Evolutionary conservation across 2,113 vertebrate genomes (phyloP), one percentile per base, ranked within the genome.

Genomic region (Campylomormyrus numenius): DNA sequence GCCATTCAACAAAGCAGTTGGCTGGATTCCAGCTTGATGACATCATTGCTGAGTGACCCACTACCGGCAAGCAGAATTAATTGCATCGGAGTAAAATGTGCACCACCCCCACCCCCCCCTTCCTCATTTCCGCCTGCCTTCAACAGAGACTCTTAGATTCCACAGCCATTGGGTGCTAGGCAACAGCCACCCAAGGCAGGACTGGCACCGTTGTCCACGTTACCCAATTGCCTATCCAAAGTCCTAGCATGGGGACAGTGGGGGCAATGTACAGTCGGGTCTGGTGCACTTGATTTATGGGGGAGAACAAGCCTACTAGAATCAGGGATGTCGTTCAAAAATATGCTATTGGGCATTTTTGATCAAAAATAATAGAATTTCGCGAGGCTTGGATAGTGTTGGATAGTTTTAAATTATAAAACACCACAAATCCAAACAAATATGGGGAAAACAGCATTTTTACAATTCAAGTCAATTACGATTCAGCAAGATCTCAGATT

Each of bases 141-240:
- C 87, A 58, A 53, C 35, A 45, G 35, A 35, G 86, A 86, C 48
- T 31, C 85, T 87, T 56, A 87, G 15, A 53, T 87, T 87, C 85
- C 27, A 53, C n/a, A 27, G 45, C 84, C 11, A 50, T 9, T 49
- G 48, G n/a, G 27, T 39, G 50, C 85, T 87, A 87, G 27, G 85
- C 48, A 87, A 87, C 85, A 5, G 31, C 50, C 85, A n/a, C 27
- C 50, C 9, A 31, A 53, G 48, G 50, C 27, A 19, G 50, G 27
- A 35, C 85, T 87, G 85, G 85, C 85, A 53, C 45, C 7, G 48
- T 86, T 77, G 84, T 48, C 84, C 45, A n/a, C 3, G 31, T 49
- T 49, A 35, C 27, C 50, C 85, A 87, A 6, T 39, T 56, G 50
- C 48, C 85, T 13, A 86, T 86, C 85, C 45, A 86, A n/a, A 50